These are phyloP conservation scores for Tokudaia tokunoshimensis DNA, from an alignment of 2,797 vertebrate genomes.

Conservation along the genomic window DNA sequence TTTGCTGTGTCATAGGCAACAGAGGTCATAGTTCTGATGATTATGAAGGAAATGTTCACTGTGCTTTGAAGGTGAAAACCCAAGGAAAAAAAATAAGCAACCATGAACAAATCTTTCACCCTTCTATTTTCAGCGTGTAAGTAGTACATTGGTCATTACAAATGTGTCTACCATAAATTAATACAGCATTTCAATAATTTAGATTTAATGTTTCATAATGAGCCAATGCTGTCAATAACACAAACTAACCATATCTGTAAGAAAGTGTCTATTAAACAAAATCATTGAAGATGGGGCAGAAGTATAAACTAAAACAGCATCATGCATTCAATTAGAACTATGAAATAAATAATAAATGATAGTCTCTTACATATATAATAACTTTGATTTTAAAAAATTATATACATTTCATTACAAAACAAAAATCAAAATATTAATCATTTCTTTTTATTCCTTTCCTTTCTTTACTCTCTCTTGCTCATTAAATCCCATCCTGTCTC, in stretches of 20 bases:
- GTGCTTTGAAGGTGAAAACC: background rate
- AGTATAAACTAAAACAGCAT: constrained; percentile 11
- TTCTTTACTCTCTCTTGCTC: background rate
- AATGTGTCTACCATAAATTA: background rate
- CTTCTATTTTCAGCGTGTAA: background rate
- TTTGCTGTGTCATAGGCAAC: background rate
- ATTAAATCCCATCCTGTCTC: background rate
- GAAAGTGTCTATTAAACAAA: background rate
- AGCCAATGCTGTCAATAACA: constrained; percentile 33
- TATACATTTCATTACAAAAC: background rate
- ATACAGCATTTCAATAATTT: constrained; percentile 44
- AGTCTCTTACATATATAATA: background rate
- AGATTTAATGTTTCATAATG: constrained; percentile 43
- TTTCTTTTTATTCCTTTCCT: background rate
- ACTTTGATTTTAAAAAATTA: background rate
- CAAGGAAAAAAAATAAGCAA: background rate
- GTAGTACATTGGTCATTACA: background rate
- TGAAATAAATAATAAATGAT: constrained; percentile 29
- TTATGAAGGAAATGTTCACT: background rate
- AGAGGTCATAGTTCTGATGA: background rate
- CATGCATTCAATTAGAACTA: background rate
- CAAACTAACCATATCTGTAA: background rate
- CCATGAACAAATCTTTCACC: background rate
- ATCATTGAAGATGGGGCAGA: background rate
- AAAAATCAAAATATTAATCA: background rate